Evolutionary conservation across 1,140 invertebrate species (phyloP).

Genomic region (Euschistus heros): DNA sequence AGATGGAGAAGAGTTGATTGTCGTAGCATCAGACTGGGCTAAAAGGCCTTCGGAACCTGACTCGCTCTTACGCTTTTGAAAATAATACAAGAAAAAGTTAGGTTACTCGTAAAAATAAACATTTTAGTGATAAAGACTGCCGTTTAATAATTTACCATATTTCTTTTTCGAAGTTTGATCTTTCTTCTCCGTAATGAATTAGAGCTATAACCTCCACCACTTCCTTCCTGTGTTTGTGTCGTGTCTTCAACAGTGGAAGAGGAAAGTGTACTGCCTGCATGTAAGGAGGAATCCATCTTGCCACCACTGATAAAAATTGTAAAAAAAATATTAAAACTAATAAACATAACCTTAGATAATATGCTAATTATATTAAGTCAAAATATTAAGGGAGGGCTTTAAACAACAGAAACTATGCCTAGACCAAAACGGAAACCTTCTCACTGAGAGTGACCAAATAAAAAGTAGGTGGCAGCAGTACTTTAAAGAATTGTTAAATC

Average conservation of each 20-base stretch:
- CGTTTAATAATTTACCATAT: conserved; percentile 36
- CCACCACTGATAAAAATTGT: conserved; percentile 12
- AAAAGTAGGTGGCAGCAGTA: too few species aligned
- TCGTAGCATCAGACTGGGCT: conserved; percentile 23
- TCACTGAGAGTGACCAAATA: too few species aligned
- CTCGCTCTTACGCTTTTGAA: conserved; percentile 43
- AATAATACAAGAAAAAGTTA: conserved; percentile 24
- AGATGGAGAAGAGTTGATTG: conserved; percentile 12
- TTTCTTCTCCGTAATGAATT: conserved; percentile 52
- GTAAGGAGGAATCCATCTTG: conserved; percentile 28
- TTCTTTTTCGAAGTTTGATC: conserved; percentile 51
- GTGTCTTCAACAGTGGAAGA: conserved; percentile 50
- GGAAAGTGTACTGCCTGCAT: conserved; percentile 29
- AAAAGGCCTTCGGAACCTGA: conserved; percentile 45
- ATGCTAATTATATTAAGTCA: too few species aligned
- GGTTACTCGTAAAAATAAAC: not conserved
- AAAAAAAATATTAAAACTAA: conserved; percentile 29
- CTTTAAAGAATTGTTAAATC: too few species aligned
- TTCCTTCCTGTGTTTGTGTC: conserved; percentile 37
- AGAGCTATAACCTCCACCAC: conserved; percentile 40
- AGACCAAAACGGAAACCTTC: too few species aligned
- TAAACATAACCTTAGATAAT: conserved; percentile 28
- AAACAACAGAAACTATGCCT: too few species aligned
- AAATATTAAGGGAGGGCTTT: too few species aligned
- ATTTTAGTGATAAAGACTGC: not conserved